These are phyloP conservation scores for Datnioides undecimradiatus DNA, from an alignment of 2,113 vertebrate genomes.

Conservation along the genomic window DNA sequence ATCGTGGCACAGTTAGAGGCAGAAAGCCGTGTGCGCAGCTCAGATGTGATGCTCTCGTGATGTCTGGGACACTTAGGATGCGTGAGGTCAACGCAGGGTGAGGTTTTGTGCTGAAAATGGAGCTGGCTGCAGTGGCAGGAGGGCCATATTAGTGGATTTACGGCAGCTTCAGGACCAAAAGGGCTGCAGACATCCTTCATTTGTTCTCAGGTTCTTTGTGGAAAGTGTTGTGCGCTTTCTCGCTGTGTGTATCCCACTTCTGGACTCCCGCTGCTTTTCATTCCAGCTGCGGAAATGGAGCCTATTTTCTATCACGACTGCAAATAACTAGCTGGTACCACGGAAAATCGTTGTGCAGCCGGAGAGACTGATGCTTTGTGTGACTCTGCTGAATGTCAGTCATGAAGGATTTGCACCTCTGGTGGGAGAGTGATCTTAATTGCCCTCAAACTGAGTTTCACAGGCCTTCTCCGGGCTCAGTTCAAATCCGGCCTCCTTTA, in stretches of 20 bases:
- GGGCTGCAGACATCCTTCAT: neutral
- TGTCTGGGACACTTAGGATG: neutral
- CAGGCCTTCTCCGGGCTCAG: neutral
- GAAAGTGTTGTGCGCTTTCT: neutral
- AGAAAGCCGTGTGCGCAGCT: neutral
- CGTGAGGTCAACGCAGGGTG: neutral
- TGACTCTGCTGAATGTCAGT: slow-evolving; percentile 17
- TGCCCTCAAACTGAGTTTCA: slow-evolving; percentile 11
- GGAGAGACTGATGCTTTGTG: slow-evolving; percentile 11
- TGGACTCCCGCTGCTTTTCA: slow-evolving; percentile 29
- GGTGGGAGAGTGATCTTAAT: slow-evolving; percentile 14
- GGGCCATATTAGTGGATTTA: neutral
- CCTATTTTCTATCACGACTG: slow-evolving; percentile 18
- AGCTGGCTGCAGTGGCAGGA: neutral
- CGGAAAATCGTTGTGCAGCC: slow-evolving; percentile 12
- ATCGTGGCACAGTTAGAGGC: neutral
- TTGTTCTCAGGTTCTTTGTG: neutral
- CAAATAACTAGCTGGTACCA: slow-evolving; percentile 11
- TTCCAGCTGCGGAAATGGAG: slow-evolving; percentile 16
- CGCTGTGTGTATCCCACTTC: slow-evolving; percentile 6
- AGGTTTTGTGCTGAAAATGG: neutral
- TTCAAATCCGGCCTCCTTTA: slow-evolving; percentile 27
- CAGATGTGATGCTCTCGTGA: neutral
- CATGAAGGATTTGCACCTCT: slow-evolving; percentile 16
- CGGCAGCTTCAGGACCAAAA: neutral